Conservation (phyloP, 2,113 vertebrate genomes). For the Gnathonemus echidnorhynchus region DNA sequence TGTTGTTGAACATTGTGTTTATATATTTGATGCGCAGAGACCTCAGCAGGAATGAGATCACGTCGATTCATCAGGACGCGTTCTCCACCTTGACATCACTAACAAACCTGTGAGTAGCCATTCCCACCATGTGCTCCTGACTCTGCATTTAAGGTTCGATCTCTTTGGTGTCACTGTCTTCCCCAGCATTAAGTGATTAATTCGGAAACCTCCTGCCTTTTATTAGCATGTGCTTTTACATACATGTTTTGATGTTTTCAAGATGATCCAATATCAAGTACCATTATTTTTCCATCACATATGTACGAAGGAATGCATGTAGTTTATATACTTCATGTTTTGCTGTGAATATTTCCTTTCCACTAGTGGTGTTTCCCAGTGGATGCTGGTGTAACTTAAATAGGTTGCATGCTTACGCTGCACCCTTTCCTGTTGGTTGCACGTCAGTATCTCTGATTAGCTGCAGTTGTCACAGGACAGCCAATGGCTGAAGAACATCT, state of each 20-base stretch:
- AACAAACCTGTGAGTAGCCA: constrained; percentile 83
- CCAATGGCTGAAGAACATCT: background rate
- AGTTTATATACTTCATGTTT: background rate
- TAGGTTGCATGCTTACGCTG: background rate
- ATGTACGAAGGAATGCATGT: background rate
- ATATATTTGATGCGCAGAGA: constrained; percentile 60
- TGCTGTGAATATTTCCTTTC: background rate
- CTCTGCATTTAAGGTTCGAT: background rate
- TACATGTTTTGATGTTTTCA: background rate
- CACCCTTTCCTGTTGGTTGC: background rate
- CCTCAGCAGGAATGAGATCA: constrained; percentile 85
- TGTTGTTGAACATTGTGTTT: background rate
- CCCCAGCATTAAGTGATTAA: background rate
- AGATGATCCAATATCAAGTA: background rate
- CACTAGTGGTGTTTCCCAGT: background rate
- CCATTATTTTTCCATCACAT: background rate
- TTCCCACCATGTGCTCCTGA: background rate
- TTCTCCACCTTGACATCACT: constrained; percentile 73
- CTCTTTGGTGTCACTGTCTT: background rate
- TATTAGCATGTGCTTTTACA: background rate
- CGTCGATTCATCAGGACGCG: constrained; percentile 74
- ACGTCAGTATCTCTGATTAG: background rate
- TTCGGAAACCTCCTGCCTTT: background rate
- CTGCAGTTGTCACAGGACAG: background rate
- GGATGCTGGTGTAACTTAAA: background rate